phyloP scores from a whole-genome alignment of 1,140 invertebrate species.

The Sesamia nonagrioides region DNA sequence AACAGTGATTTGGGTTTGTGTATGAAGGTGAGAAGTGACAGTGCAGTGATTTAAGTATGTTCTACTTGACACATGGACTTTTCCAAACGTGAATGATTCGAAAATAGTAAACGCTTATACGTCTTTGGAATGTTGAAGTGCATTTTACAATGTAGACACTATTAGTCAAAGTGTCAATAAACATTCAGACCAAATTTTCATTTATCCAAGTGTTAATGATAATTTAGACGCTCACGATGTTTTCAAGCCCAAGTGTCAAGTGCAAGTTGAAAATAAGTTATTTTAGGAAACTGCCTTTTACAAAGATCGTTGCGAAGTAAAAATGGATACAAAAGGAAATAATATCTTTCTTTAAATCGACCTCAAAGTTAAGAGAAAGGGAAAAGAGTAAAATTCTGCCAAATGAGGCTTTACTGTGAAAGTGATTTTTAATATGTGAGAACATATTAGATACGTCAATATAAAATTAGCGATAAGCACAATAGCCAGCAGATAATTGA shows the following conservation, averaged over 20 bases:
- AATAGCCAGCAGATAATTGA: background rate
- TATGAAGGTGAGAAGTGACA: conserved; percentile 75
- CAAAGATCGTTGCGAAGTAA: background rate
- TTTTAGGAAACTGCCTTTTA: background rate
- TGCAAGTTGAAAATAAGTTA: conserved; percentile 19
- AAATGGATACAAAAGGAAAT: conserved; percentile 6
- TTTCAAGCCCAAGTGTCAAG: conserved; percentile 27
- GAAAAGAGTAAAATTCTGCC: conserved; percentile 25
- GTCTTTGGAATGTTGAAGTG: background rate
- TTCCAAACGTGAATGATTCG: background rate
- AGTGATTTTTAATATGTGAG: conserved; percentile 40
- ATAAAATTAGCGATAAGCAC: conserved; percentile 23
- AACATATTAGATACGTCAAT: conserved; percentile 29
- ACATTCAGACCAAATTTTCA: background rate
- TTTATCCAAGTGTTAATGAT: background rate
- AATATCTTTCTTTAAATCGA: background rate
- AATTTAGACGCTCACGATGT: background rate
- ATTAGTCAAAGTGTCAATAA: conserved; percentile 10
- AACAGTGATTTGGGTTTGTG: conserved; percentile 80
- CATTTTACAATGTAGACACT: background rate
- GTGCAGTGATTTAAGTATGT: conserved; percentile 39
- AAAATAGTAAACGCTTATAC: background rate
- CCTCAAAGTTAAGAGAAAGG: conserved; percentile 33
- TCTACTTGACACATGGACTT: conserved; percentile 7
- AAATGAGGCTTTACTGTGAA: conserved; percentile 28